phyloP scores from a whole-genome alignment of 1,140 invertebrate genomes.

The Wiebesia pumilae region DNA sequence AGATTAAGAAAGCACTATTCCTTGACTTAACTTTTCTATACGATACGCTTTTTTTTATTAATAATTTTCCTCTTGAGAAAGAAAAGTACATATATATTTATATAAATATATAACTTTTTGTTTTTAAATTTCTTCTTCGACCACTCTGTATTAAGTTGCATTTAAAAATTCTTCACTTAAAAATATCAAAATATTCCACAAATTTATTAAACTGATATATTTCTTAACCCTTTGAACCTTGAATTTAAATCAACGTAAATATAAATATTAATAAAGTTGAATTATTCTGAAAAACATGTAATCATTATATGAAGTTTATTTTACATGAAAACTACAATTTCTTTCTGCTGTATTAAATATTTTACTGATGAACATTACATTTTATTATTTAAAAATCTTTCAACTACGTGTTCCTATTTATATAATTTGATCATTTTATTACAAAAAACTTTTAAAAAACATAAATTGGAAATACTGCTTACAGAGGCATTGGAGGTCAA shows the following conservation, averaged over 20 bases:
- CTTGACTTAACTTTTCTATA: conserved; percentile 59
- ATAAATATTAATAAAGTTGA: neutral
- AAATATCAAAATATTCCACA: conserved; percentile 3
- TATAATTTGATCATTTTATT: neutral
- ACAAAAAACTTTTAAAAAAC: neutral
- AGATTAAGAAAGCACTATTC: conserved; percentile 70
- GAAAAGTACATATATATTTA: conserved; percentile 32
- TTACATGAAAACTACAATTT: neutral
- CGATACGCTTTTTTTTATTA: conserved; percentile 59
- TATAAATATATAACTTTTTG: conserved; percentile 49
- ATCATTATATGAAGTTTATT: neutral
- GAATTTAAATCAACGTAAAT: neutral
- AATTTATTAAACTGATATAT: conserved; percentile 19
- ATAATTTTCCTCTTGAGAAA: conserved; percentile 38
- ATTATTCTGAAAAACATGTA: neutral
- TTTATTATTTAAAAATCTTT: neutral
- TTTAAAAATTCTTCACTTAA: conserved; percentile 26
- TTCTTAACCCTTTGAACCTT: neutral
- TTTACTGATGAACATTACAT: neutral
- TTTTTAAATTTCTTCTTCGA: conserved; percentile 24
- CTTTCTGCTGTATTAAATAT: neutral
- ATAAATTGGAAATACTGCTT: no score
- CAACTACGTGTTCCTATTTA: neutral
- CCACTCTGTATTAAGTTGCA: conserved; percentile 17
- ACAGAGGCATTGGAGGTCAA: neutral